Evolutionary conservation across 2,113 vertebrate genomes (phyloP).

Genomic region (Zootoca vivipara): DNA sequence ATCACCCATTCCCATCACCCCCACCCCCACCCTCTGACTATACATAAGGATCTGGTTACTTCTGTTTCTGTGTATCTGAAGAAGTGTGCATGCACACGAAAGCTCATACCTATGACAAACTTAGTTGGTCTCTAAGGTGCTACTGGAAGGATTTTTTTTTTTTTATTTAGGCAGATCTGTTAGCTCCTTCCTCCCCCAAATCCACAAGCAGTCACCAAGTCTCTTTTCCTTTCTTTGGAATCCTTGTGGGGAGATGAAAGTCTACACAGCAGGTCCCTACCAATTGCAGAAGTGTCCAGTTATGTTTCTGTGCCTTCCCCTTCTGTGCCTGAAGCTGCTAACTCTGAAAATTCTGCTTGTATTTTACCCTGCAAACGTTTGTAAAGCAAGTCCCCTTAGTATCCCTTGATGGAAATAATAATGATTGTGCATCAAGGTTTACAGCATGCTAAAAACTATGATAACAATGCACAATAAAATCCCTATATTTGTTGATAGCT

Average conservation of each 20-base stretch:
- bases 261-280: background rate
- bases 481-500: background rate
- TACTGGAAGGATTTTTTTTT: too few relatives aligned
- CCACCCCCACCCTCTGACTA: too few relatives aligned
- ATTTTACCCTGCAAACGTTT: background rate
- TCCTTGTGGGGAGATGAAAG: background rate
- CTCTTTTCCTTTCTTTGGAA: background rate
- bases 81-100: too few relatives aligned
- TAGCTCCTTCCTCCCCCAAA: background rate
- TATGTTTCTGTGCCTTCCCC: background rate
- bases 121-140: too few relatives aligned
- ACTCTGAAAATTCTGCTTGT: background rate
- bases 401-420: background rate
- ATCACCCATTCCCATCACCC: too few relatives aligned
- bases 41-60: too few relatives aligned
- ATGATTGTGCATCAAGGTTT: background rate
- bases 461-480: background rate
- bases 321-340: background rate
- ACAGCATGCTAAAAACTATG: background rate
- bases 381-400: background rate
- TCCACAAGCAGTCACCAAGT: background rate
- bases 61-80: too few relatives aligned
- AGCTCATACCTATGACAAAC: too few relatives aligned
- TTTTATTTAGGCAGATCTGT: background rate
- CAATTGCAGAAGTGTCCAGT: background rate